Evolutionary conservation across 2,888 invertebrate genomes (phyloP), one percentile per base, ranked within the genome.

Genomic region (Agrochola lota): DNA sequence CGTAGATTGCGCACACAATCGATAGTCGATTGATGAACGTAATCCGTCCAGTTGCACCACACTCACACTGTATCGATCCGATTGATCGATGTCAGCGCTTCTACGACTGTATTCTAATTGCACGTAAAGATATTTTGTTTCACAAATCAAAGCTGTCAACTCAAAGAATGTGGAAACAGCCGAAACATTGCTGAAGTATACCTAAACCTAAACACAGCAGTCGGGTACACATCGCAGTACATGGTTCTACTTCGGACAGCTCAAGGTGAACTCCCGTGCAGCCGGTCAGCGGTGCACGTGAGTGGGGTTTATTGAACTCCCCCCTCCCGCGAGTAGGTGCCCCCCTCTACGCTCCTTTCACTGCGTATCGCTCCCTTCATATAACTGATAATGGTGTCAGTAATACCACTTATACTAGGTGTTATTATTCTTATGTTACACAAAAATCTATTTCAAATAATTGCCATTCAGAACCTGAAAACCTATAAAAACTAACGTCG

Each of bases 331-430:
- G 20, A 57, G 17, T 46, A 20, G 40, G 70, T 62, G 17, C 46
- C 77, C 72, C 62, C 78, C 73, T 40, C 63, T 49, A 35, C 43
- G 68, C 30, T 52, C 87, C 88, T 81, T 85, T 88, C 88, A 83
- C 88, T 79, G 74, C 35, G 26, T 52, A 12, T 68, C 57, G 60
- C 49, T 78, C 62, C 74, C 76, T 78, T 69, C 62, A 7, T 23
- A 40, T 68, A 49, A 49, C 49, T 49, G 17, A 49, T 17, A 49
- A 63, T 55, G 67, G 75, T 55, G 73, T 73, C 40, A 85, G 74
- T 73, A 40, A 40, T 15, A 40, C n/a, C 8, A 49, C 20, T n/a
- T 49, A 17, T 67, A 46, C 30, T 30, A 67, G 30, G 23, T 71
- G 46, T 23, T 67, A 46, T 40, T 46, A 43, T 26, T 43, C 23